Conservation (phyloP, 2,113 vertebrate species). For the Myrmecobius fasciatus region DNA sequence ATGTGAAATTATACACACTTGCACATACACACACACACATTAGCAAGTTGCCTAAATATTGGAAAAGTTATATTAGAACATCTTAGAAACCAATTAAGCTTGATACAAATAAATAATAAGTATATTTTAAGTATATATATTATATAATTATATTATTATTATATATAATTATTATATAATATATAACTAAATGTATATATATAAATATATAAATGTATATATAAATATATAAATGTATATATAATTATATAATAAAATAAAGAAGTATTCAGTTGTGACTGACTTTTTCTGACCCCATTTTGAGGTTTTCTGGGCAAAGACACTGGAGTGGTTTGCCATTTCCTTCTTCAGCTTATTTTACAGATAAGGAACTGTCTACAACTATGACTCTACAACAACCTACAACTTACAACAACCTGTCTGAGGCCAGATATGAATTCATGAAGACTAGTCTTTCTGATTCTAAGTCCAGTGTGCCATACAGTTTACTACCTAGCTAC, state of each 20-base stretch:
- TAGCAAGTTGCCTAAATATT: background rate
- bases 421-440: background rate
- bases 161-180: too few species aligned
- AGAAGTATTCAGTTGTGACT: background rate
- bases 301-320: background rate
- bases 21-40: too few species aligned
- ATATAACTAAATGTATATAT: too few species aligned
- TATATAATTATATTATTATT: too few species aligned
- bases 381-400: too few species aligned
- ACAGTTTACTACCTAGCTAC: background rate
- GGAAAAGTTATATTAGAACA: background rate
- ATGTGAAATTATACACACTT: too few species aligned
- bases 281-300: background rate
- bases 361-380: background rate
- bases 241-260: too few species aligned
- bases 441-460: background rate
- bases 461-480: background rate
- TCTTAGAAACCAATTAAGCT: background rate
- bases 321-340: background rate
- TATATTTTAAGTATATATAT: too few species aligned
- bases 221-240: too few species aligned
- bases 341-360: background rate
- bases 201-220: too few species aligned
- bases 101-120: too few species aligned
- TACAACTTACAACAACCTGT: background rate